Evolutionary conservation across 2,888 invertebrate genomes (phyloP).

Genomic region (Aradus depressus): DNA sequence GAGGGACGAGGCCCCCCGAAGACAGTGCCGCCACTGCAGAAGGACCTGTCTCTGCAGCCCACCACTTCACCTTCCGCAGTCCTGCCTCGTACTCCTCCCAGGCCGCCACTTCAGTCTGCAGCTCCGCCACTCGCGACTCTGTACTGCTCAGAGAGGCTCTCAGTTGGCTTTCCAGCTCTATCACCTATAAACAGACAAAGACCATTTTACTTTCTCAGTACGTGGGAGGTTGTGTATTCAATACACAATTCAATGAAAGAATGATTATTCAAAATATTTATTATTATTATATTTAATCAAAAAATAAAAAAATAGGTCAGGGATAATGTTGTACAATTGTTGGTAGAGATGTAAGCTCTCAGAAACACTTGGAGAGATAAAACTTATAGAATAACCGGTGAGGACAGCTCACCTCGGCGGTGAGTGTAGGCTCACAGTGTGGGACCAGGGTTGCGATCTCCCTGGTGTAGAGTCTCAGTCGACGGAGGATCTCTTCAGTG

Average conservation of each 20-base stretch:
- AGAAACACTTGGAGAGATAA: too few relatives aligned
- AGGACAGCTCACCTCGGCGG: slow-evolving; percentile 21
- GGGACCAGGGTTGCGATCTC: slow-evolving; percentile 49
- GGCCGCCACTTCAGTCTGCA: slow-evolving; percentile 70
- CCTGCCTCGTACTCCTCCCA: slow-evolving; percentile 70
- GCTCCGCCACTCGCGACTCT: slow-evolving; percentile 61
- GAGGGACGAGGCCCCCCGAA: slow-evolving; percentile 35
- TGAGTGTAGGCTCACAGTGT: slow-evolving; percentile 14
- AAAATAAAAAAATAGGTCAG: too few relatives aligned
- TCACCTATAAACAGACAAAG: slow-evolving; percentile 41
- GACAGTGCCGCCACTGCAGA: slow-evolving; percentile 60
- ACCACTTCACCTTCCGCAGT: slow-evolving; percentile 62
- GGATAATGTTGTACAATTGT: too few relatives aligned
- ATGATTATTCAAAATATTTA: too few relatives aligned
- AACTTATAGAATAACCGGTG: too few relatives aligned
- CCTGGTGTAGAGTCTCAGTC: slow-evolving; percentile 57
- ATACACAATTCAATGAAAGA: too few relatives aligned
- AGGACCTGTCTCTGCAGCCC: slow-evolving; percentile 71
- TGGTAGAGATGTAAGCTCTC: too few relatives aligned
- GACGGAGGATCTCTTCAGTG: slow-evolving; percentile 62
- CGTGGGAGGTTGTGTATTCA: too few relatives aligned
- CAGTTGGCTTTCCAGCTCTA: slow-evolving; percentile 62
- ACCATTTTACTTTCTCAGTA: too few relatives aligned
- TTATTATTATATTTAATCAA: too few relatives aligned
- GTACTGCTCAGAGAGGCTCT: slow-evolving; percentile 67